phyloP scores from a whole-genome alignment of 2,797 vertebrate species.

The Etheostoma nigrum region DNA sequence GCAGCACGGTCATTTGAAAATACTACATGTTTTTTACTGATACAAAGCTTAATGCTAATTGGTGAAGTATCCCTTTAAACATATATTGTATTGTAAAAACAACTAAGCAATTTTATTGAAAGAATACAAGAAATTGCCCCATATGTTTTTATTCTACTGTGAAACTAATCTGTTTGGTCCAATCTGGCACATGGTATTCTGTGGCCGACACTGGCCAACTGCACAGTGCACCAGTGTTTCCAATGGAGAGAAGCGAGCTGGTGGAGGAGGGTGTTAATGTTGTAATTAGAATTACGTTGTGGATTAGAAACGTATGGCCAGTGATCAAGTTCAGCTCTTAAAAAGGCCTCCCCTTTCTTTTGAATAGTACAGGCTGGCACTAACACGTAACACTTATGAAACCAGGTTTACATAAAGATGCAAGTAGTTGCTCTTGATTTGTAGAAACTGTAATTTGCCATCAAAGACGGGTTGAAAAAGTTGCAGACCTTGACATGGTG shows the following conservation, averaged over 20 bases:
- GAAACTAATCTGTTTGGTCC: constrained; percentile 69
- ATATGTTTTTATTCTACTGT: not conserved
- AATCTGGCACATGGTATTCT: constrained; percentile 69
- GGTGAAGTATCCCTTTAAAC: not conserved
- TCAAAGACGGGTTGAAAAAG: constrained; percentile 18
- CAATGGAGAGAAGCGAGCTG: constrained; percentile 27
- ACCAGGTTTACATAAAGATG: constrained; percentile 30
- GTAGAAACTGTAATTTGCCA: constrained; percentile 26
- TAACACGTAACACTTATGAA: constrained; percentile 65
- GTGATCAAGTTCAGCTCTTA: constrained; percentile 71
- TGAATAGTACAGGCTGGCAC: constrained; percentile 56
- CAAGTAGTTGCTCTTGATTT: constrained; percentile 29
- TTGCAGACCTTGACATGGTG: not conserved
- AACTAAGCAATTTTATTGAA: not conserved
- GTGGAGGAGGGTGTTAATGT: constrained; percentile 39
- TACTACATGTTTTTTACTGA: too few relatives aligned
- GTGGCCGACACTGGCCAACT: constrained; percentile 30
- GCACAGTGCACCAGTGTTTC: constrained; percentile 37
- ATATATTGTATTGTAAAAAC: not conserved
- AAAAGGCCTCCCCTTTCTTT: constrained; percentile 58
- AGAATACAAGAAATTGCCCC: not conserved
- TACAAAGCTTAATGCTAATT: too few relatives aligned
- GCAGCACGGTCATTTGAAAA: too few relatives aligned
- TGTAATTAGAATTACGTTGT: constrained; percentile 57
- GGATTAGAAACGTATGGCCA: constrained; percentile 77